Evolutionary conservation across 2,797 vertebrate species (phyloP).

Genomic region (Pangasius sanitwongsei): DNA sequence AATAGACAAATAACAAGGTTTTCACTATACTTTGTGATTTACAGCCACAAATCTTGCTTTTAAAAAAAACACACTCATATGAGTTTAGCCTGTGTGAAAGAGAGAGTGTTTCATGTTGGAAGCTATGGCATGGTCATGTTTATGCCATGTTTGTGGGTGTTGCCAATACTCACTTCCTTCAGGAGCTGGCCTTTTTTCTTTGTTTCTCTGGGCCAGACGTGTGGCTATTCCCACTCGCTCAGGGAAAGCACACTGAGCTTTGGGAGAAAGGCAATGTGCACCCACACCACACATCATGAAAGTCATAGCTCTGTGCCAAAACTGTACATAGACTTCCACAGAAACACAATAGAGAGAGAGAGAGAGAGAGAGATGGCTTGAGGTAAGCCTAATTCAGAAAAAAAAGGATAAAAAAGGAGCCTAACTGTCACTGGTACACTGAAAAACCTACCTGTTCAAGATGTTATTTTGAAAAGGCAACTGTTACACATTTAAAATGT

Average conservation of each 20-base stretch:
- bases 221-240: constrained; percentile 78
- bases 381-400: background rate
- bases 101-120: constrained; percentile 69
- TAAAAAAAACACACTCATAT: constrained; percentile 57
- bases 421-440: background rate
- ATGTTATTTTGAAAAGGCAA: background rate
- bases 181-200: constrained; percentile 73
- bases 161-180: constrained; percentile 74
- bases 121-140: constrained; percentile 74
- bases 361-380: background rate
- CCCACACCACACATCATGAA: constrained; percentile 70
- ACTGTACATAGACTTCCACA: constrained; percentile 73
- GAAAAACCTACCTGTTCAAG: background rate
- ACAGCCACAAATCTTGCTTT: background rate
- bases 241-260: constrained; percentile 77
- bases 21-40: background rate
- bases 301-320: constrained; percentile 65
- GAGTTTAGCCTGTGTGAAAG: constrained; percentile 69
- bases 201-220: constrained; percentile 75
- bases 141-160: constrained; percentile 72
- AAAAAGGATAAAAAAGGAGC: background rate
- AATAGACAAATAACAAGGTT: background rate
- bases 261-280: constrained; percentile 75
- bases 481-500: background rate
- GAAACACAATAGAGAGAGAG: constrained; percentile 62